A percentile compares a stretch with the other conserved stretches of the same genome.
These are phyloP conservation scores for Dexiosoma caninum DNA, from an alignment of 2,888 invertebrate species.

Conservation along the genomic window DNA sequence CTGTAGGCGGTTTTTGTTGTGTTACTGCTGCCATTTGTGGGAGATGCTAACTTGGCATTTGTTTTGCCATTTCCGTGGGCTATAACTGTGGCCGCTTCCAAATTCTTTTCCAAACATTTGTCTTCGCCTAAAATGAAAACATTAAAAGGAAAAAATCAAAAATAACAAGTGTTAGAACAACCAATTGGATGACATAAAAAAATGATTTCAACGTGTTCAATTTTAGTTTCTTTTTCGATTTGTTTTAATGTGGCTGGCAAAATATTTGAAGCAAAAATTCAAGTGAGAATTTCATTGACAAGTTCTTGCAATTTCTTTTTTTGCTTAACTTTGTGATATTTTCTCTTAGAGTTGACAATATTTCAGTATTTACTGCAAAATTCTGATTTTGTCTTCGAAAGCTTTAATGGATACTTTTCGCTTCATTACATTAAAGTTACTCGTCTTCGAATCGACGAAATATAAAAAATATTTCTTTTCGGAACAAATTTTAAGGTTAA, in stretches of 20 bases:
- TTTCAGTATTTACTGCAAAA: too few relatives aligned
- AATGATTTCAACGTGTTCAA: not conserved
- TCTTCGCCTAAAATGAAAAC: constrained; percentile 71
- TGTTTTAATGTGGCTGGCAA: not conserved
- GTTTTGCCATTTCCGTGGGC: constrained; percentile 56
- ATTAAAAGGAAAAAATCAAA: constrained; percentile 6
- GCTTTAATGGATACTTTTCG: too few relatives aligned
- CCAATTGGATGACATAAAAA: not conserved
- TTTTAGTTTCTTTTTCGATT: not conserved
- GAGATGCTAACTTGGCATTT: constrained; percentile 54
- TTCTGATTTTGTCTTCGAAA: too few relatives aligned
- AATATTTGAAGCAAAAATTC: too few relatives aligned
- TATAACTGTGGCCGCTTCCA: constrained; percentile 66
- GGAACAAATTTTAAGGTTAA: too few relatives aligned
- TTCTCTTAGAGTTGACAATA: too few relatives aligned
- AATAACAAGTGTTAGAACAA: constrained; percentile 14
- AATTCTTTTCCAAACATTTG: constrained; percentile 77
- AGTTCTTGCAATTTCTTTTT: too few relatives aligned
- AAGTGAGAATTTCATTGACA: too few relatives aligned
- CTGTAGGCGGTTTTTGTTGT: constrained; percentile 67
- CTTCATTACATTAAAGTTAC: too few relatives aligned
- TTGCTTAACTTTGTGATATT: too few relatives aligned
- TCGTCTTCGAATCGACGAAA: too few relatives aligned
- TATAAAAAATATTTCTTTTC: too few relatives aligned
- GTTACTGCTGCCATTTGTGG: constrained; percentile 41